These are phyloP conservation scores for Hepsetus odoe DNA, from an alignment of 2,113 vertebrate genomes.

Conservation along the genomic window DNA sequence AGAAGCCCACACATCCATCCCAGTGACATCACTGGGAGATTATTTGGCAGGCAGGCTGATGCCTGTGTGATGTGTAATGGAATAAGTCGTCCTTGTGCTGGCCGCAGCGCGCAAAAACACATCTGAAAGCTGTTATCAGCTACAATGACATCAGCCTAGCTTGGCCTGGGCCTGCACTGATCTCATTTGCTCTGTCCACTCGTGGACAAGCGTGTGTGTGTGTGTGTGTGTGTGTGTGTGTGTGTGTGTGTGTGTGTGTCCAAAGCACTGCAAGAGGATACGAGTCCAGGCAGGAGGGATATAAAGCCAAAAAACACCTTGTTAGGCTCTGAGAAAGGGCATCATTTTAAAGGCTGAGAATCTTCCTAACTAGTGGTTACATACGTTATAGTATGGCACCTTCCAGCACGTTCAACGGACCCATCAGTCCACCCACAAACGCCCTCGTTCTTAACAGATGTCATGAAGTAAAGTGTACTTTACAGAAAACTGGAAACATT, in stretches of 20 bases:
- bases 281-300: constrained; percentile 10
- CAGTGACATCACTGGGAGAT: constrained; percentile 58
- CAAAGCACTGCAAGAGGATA: constrained; percentile 14
- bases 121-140: constrained; percentile 67
- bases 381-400: not conserved
- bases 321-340: not conserved
- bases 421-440: not conserved
- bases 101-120: constrained; percentile 54
- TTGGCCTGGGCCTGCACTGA: constrained; percentile 52
- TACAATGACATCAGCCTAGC: constrained; percentile 59
- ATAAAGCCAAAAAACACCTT: constrained; percentile 19
- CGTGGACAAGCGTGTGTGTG: constrained; percentile 10
- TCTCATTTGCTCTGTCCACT: constrained; percentile 52
- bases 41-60: constrained; percentile 57
- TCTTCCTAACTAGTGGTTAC: constrained; percentile 4
- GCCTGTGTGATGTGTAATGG: constrained; percentile 62
- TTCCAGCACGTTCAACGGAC: not conserved
- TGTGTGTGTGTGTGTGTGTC: constrained; percentile 23
- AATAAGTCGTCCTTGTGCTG: constrained; percentile 59
- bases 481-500: not conserved
- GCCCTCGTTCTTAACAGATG: too few species aligned
- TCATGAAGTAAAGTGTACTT: not conserved
- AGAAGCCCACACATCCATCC: constrained; percentile 40
- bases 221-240: constrained; percentile 24
- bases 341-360: constrained; percentile 4